Conservation (phyloP, 2,797 vertebrate species). For the Pelochelys cantorii region DNA sequence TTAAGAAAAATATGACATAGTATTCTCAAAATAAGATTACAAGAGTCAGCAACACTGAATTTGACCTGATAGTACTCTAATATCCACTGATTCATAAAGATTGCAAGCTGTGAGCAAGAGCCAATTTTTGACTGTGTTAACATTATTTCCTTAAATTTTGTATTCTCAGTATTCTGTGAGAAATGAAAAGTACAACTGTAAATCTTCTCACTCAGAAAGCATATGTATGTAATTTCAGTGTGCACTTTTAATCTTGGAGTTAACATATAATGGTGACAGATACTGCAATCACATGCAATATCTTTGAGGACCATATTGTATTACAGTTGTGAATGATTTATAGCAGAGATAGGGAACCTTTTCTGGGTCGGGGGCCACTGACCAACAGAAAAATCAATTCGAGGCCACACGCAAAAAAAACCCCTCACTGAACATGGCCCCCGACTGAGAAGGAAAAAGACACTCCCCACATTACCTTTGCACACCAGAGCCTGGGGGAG, state of each 20-base stretch:
- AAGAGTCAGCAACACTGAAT: neutral
- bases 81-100: neutral
- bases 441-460: no score
- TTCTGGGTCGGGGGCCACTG: no score
- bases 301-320: neutral
- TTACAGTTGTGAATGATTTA: neutral
- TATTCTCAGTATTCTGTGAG: neutral
- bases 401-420: no score
- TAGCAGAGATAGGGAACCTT: neutral
- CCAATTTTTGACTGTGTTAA: neutral
- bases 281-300: neutral
- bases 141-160: neutral
- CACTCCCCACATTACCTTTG: no score
- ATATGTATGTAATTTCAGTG: neutral
- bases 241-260: conserved; percentile 6
- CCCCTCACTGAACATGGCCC: no score
- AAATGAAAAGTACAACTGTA: neutral
- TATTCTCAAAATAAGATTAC: neutral
- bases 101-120: neutral
- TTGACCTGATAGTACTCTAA: neutral
- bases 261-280: neutral
- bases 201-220: neutral
- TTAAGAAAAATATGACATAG: neutral
- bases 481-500: no score
- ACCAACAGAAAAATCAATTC: neutral